Evolutionary conservation across 2,113 vertebrate genomes (phyloP).

Genomic region (Felis chaus): DNA sequence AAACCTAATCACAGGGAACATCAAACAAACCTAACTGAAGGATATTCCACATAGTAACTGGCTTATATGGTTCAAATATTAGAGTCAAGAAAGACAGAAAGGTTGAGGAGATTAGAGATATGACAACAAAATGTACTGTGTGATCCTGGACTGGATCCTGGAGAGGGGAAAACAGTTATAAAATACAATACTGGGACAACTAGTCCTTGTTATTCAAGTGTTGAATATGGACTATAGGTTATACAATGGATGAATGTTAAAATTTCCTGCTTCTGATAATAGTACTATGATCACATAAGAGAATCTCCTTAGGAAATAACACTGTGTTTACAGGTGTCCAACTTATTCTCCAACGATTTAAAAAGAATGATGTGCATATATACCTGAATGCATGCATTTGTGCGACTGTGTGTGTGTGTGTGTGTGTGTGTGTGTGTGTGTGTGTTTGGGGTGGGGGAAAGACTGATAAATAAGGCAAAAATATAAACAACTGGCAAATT

Average conservation of each 20-base stretch:
- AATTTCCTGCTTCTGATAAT: background rate
- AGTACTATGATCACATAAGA: background rate
- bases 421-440: background rate
- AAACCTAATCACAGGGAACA: background rate
- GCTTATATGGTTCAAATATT: background rate
- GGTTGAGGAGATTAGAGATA: background rate
- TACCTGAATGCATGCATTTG: background rate
- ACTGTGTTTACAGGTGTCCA: background rate
- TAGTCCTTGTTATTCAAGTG: background rate
- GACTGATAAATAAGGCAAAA: slow-evolving; percentile 10
- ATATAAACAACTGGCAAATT: background rate
- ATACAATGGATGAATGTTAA: background rate
- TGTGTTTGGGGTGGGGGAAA: background rate
- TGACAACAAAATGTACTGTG: background rate
- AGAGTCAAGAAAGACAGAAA: background rate
- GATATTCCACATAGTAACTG: slow-evolving; percentile 7
- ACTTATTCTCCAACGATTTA: background rate
- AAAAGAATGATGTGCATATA: background rate
- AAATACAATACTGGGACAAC: background rate
- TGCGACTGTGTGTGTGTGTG: accelerated
- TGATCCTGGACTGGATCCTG: background rate
- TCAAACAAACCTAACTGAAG: background rate
- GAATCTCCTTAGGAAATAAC: background rate
- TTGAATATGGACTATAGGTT: background rate
- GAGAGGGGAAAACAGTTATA: background rate